Base-by-base conservation (phyloP, 2,888 invertebrate species). In the Pyrrhopygopsis socrates region DNA sequence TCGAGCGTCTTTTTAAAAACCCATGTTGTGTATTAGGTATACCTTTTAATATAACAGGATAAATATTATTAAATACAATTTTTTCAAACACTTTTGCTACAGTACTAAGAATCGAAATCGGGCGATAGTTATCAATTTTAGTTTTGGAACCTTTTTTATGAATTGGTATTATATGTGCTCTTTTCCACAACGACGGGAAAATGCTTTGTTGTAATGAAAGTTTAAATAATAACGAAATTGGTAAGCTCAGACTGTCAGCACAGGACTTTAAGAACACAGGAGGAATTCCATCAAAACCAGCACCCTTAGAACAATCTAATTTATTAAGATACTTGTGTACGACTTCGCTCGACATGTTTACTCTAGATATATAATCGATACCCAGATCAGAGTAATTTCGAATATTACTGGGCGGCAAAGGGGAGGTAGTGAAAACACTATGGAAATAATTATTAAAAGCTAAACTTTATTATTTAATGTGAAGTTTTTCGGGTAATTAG, bases 21-120 rank as follows among this genome's bases (percentile, higher is more conserved):
- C 84, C 80, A 34, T 81, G 81, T 18, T 81, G 76, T 34, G 65
- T 24, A 41, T 63, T n/a, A 9, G 75, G 70, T 34, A 84, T 50
- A n/a, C n/a, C 6, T n/a, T 54, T 54, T 4, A 9, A n/a, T 6
- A 54, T 54, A 9, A 54, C n/a, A 3, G 54, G n/a, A 9, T 54
- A 54, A 54, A 54, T 54, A 5, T 54, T 54, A 20, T 54, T n/a
- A n/a, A 54, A 54, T 2, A 54, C n/a, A 1, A 54, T n/a, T 54
- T n/a, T 54, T 54, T 54, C 54, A 54, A 54, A 54, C 9, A 54
- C 9, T 9, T 54, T 54, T 5, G 54, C 54, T n/a, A 54, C n/a
- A n/a, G 54, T 54, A 54, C 9, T 54, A 3, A 45, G 18, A 15
- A 18, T 45, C 18, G 45, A 34, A 34, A 34, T 34, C 6, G 34